Conservation (phyloP, 37 sponge, comb jelly and placozoan species). For the Geodia barretti region DNA sequence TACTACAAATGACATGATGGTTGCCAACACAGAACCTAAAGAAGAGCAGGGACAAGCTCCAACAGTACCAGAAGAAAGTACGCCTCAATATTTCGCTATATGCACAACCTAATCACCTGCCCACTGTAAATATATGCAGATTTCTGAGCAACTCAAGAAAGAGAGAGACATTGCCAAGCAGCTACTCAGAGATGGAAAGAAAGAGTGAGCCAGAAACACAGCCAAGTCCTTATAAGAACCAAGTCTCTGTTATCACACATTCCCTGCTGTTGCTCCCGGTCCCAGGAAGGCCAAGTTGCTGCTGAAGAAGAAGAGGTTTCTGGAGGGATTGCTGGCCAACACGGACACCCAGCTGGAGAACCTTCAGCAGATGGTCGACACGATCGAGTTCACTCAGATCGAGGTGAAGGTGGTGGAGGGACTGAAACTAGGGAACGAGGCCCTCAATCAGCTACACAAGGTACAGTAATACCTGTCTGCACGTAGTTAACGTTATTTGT, state of each 20-base stretch:
- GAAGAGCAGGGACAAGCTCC: conserved; percentile 86
- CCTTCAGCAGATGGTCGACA: conserved; percentile 91
- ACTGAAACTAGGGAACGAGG: conserved; percentile 90
- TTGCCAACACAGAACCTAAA: conserved; percentile 72
- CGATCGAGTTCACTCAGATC: conserved; percentile 95
- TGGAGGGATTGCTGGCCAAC: conserved; percentile 88
- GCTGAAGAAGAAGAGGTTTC: conserved; percentile 95
- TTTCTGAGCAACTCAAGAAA: conserved; percentile 75
- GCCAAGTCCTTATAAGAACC: not conserved
- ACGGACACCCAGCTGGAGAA: conserved; percentile 95
- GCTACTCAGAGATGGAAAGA: conserved; percentile 89
- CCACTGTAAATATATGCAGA: no score
- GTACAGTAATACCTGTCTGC: no score
- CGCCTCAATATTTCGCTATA: no score
- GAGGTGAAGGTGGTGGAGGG: conserved; percentile 97
- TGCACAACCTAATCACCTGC: no score
- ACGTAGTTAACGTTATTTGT: no score
- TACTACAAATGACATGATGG: not conserved
- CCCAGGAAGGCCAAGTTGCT: conserved; percentile 89
- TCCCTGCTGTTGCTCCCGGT: not conserved
- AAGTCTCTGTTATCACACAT: not conserved
- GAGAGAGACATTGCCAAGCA: conserved; percentile 90
- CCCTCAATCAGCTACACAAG: conserved; percentile 88
- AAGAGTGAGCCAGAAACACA: conserved; percentile 70
- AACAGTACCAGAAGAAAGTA: conserved; percentile 96